A percentile compares a stretch with the other conserved stretches of the same genome.
These are phyloP conservation scores for Aleiodes testaceus DNA, from an alignment of 2,888 invertebrate species.

Conservation along the genomic window DNA sequence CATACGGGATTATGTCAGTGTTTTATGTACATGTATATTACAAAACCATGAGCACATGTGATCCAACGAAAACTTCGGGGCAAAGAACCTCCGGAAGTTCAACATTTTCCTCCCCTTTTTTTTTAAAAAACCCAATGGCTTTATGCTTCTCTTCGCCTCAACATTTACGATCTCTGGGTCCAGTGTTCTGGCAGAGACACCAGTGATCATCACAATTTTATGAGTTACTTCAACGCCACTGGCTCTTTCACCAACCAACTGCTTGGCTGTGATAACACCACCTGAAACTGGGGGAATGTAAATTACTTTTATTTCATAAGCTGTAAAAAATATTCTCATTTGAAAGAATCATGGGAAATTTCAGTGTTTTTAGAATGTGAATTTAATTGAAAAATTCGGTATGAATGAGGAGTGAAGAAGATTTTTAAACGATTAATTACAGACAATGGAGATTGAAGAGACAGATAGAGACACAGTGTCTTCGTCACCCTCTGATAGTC, in stretches of 20 bases:
- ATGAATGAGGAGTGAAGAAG: background rate
- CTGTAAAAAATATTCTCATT: no score
- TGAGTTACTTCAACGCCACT: conserved; percentile 18
- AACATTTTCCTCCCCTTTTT: conserved; percentile 3
- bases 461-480: conserved; percentile 8
- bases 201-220: conserved; percentile 25
- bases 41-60: background rate
- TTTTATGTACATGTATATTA: background rate
- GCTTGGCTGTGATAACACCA: conserved; percentile 7
- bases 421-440: conserved; percentile 13
- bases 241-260: background rate
- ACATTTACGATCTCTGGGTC: conserved; percentile 15
- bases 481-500: conserved; percentile 6
- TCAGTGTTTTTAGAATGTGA: no score
- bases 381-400: background rate
- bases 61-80: conserved; percentile 1
- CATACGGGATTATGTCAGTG: conserved; percentile 7
- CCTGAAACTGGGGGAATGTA: conserved; percentile 3
- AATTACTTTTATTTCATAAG: conserved; percentile 3
- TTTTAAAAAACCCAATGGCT: background rate
- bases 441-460: conserved; percentile 5
- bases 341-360: no score
- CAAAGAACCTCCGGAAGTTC: conserved; percentile 12
- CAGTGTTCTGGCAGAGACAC: conserved; percentile 15
- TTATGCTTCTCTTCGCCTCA: background rate